Base-by-base conservation (phyloP, 2,797 vertebrate species). In the Halcyon badia region DNA sequence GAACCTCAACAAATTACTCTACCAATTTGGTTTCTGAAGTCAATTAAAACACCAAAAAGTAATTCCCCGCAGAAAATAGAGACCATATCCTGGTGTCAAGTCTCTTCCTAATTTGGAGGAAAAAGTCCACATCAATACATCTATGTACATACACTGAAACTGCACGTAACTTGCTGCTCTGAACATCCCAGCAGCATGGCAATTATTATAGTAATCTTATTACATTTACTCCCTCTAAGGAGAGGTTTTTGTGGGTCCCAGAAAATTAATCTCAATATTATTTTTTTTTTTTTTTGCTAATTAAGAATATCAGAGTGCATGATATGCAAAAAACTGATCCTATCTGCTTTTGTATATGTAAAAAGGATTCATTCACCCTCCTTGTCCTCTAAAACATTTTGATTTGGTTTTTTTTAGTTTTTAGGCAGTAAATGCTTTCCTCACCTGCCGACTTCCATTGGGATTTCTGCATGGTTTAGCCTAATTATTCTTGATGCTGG, bases 391-490 rank as follows among this genome's bases (percentile, higher is more conserved):
- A 94, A 94, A 97, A 96, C 19, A 87, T 73, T 69, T 84, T 89
- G 69, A 71, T 90, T 96, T 97, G 89, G 30, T n/a, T n/a, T 89
- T 97, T 97, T 96, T 83, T 62, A 95, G 64, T 95, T 98, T 95
- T 95, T 96, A 96, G 83, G 93, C 80, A 96, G 94, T 65, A 94
- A 97, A 97, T 89, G 95, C 92, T 97, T 73, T 94, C 70, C 83
- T 85, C 97, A 97, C 96, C 97, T 97, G 91, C 79, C 2, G 11
- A 62, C 79, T 97, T 96, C 95, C 96, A 83, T 2, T 91, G 97
- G 97, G 95, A 95, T 98, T 98, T 98, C 96, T 97, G 96, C 96
- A 82, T 81, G 93, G 96, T 96, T 98, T 98, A 97, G 91, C 96
- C 90, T 98, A 97, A 98, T 98, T 97, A 97, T 61, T 96, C 84